Conservation (phyloP, 2,888 invertebrate species). For the Smittia aterrima region DNA sequence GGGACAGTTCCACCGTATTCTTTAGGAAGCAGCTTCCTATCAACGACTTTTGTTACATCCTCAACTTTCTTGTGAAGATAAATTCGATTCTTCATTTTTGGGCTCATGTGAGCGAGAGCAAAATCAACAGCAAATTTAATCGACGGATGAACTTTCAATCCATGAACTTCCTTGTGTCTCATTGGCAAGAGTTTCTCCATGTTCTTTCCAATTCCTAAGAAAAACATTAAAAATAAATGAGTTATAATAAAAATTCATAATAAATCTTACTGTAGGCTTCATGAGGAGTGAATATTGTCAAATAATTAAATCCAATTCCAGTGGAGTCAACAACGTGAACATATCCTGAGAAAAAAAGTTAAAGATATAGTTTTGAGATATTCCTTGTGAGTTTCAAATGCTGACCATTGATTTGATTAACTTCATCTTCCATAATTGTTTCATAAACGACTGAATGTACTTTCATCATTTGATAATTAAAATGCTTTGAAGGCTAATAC, state of each 20-base stretch:
- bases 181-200: constrained; percentile 74
- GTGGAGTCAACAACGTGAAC: constrained; percentile 76
- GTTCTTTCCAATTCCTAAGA: constrained; percentile 77
- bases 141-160: constrained; percentile 70
- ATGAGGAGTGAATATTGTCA: constrained; percentile 73
- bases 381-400: no score
- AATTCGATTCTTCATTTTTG: constrained; percentile 71
- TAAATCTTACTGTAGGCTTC: constrained; percentile 76
- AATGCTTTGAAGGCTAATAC: constrained; percentile 72
- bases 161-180: constrained; percentile 76
- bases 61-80: constrained; percentile 51
- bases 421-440: constrained; percentile 76
- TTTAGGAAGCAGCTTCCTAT: constrained; percentile 66
- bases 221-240: no score
- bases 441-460: constrained; percentile 76
- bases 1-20: constrained; percentile 84
- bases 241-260: no score
- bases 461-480: constrained; percentile 74
- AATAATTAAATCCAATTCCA: constrained; percentile 71
- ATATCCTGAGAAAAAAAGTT: no score
- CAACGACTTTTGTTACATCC: constrained; percentile 51
- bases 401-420: constrained; percentile 76
- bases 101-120: constrained; percentile 72
- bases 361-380: no score
- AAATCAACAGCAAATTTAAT: constrained; percentile 75